A percentile compares a stretch with the other conserved stretches of the same genome.
Evolutionary conservation across 2,113 vertebrate genomes (phyloP).

Genomic region (Cebidichthys violaceus): DNA sequence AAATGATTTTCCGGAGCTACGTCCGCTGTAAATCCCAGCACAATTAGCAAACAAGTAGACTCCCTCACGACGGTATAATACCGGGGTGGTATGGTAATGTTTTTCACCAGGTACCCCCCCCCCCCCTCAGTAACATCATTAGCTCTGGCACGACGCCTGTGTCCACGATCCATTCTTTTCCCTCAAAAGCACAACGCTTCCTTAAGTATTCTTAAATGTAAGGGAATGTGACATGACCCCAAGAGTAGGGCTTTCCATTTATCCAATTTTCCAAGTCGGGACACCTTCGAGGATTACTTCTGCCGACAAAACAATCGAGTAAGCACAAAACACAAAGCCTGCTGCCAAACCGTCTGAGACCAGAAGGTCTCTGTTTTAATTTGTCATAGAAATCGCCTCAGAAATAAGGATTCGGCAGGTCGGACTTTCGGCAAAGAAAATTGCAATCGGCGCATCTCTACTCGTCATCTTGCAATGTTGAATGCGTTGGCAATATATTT

Average conservation of each 20-base stretch:
- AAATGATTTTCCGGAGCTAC: constrained; percentile 49
- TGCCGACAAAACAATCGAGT: constrained; percentile 10
- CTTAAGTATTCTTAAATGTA: neutral
- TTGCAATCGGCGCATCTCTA: too few species aligned
- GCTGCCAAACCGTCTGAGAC: constrained; percentile 12
- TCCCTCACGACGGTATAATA: constrained; percentile 17
- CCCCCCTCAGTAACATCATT: constrained; percentile 24
- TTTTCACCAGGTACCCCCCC: constrained; percentile 16
- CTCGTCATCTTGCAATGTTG: too few species aligned
- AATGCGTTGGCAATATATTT: too few species aligned
- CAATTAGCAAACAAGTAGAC: constrained; percentile 65
- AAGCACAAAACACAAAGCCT: constrained; percentile 1
- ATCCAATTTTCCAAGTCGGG: neutral
- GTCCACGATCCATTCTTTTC: constrained; percentile 3
- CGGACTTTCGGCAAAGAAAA: too few species aligned
- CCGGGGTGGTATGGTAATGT: constrained; percentile 27
- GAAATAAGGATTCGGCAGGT: neutral
- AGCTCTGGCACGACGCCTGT: constrained; percentile 20
- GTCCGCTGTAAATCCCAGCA: constrained; percentile 61
- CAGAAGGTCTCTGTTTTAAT: neutral
- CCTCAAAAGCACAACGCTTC: constrained; percentile 42
- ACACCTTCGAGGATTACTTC: constrained; percentile 14
- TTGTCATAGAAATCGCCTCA: neutral
- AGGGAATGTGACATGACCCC: neutral
- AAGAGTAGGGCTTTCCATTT: neutral